These are phyloP conservation scores for Sminthurides aquaticus DNA, from an alignment of 2,888 invertebrate species.

Conservation along the genomic window DNA sequence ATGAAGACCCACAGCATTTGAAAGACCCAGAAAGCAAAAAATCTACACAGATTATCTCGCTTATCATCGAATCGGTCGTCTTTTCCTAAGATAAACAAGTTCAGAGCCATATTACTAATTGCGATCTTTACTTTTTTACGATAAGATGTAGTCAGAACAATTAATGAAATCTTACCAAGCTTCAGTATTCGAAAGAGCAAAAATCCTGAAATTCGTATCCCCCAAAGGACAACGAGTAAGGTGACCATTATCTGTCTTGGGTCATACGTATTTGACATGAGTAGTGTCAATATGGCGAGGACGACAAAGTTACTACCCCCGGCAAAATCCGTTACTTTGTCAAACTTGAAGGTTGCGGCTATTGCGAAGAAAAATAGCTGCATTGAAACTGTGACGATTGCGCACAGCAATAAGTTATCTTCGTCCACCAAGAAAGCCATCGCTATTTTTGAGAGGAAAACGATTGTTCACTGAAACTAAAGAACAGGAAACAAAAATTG, in stretches of 20 bases:
- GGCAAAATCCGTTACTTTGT: slow-evolving; percentile 87
- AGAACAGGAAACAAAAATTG: too few relatives aligned
- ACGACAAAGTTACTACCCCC: slow-evolving; percentile 89
- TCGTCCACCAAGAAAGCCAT: slow-evolving; percentile 54
- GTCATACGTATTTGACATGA: slow-evolving; percentile 76
- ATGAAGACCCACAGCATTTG: slow-evolving; percentile 86
- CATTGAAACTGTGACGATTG: slow-evolving; percentile 73
- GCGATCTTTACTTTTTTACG: too few relatives aligned
- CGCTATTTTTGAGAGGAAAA: not conserved
- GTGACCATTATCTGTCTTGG: slow-evolving; percentile 87
- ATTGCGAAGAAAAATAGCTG: slow-evolving; percentile 81
- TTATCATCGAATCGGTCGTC: slow-evolving; percentile 87
- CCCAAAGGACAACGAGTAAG: slow-evolving; percentile 79
- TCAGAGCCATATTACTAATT: not conserved
- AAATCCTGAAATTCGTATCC: slow-evolving; percentile 74
- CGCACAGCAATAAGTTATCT: slow-evolving; percentile 78
- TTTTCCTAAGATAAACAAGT: slow-evolving; percentile 47
- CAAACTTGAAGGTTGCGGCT: slow-evolving; percentile 76
- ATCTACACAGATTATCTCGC: slow-evolving; percentile 73
- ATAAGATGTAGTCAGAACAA: too few relatives aligned
- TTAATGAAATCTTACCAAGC: too few relatives aligned
- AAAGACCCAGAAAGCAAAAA: slow-evolving; percentile 89
- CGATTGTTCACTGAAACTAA: too few relatives aligned
- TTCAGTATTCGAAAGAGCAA: slow-evolving; percentile 82
- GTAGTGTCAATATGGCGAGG: slow-evolving; percentile 76